Evolutionary conservation across 2,797 vertebrate genomes (phyloP).

Genomic region (Sebastes wilsoni): DNA sequence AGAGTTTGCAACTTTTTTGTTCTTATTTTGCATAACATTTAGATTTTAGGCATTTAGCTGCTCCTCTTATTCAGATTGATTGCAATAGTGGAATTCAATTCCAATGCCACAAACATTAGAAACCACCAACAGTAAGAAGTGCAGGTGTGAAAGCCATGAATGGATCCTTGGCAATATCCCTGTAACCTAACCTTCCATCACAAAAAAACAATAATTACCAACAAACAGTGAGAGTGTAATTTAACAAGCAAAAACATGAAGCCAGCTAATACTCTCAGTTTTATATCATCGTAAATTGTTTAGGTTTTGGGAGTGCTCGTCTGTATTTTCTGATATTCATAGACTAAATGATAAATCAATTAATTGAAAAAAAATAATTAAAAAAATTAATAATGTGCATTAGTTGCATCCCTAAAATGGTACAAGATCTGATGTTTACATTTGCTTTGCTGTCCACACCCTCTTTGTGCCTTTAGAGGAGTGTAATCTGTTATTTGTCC

Average conservation of each 20-base stretch:
- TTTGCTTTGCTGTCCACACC: not conserved
- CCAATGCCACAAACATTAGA: not conserved
- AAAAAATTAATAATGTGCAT: not conserved
- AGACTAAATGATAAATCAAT: not conserved
- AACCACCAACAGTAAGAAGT: not conserved
- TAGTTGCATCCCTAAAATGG: not conserved
- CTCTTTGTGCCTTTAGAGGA: not conserved
- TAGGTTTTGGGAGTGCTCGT: not conserved
- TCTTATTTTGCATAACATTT: not conserved
- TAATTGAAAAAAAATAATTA: fast-evolving
- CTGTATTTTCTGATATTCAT: not conserved
- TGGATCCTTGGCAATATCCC: not conserved
- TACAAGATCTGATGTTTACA: not conserved
- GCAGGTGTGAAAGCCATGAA: not conserved
- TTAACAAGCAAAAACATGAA: not conserved
- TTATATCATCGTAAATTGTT: not conserved
- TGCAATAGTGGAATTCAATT: not conserved
- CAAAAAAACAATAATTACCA: not conserved
- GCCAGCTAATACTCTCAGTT: too few relatives aligned
- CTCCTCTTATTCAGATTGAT: not conserved
- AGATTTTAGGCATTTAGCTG: not conserved
- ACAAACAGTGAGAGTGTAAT: not conserved
- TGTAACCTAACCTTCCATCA: not conserved
- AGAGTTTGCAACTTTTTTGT: not conserved
- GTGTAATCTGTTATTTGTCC: not conserved